Evolutionary conservation across 2,888 invertebrate species (phyloP).

Genomic region (Boloria euphrosyne): DNA sequence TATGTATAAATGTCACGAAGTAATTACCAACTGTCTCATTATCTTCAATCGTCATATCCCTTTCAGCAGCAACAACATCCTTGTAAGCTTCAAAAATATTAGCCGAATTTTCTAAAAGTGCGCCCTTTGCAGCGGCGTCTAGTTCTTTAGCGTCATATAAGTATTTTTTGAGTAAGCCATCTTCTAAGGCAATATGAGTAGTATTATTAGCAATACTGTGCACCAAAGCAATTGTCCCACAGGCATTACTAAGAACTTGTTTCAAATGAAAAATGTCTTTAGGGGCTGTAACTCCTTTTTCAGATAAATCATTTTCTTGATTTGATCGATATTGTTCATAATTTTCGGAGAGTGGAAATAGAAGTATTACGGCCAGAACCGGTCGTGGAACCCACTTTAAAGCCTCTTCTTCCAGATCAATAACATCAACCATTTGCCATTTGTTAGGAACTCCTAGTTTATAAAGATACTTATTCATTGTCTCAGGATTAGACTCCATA

Average conservation of each 20-base stretch:
- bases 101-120: conserved; percentile 86
- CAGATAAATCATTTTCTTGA: conserved; percentile 83
- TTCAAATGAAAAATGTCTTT: conserved; percentile 91
- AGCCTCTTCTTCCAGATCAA: conserved; percentile 92
- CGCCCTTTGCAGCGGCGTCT: conserved; percentile 88
- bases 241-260: conserved; percentile 95
- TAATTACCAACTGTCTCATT: conserved; percentile 89
- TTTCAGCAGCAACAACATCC: conserved; percentile 86
- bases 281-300: conserved; percentile 80
- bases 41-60: conserved; percentile 68
- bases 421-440: conserved; percentile 95
- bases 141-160: conserved; percentile 85
- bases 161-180: conserved; percentile 89
- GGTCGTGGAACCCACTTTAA: conserved; percentile 93
- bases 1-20: conserved; percentile 93
- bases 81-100: conserved; percentile 90
- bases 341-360: conserved; percentile 92
- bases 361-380: conserved; percentile 90
- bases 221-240: conserved; percentile 97
- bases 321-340: conserved; percentile 85
- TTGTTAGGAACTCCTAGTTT: conserved; percentile 90
- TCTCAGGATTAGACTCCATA: conserved; percentile 84
- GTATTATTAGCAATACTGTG: conserved; percentile 95
- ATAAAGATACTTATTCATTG: conserved; percentile 86
- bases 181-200: conserved; percentile 86